A percentile compares a stretch with the other conserved stretches of the same genome.
phyloP scores from a whole-genome alignment of 2,797 vertebrate genomes.

The Manis javanica region DNA sequence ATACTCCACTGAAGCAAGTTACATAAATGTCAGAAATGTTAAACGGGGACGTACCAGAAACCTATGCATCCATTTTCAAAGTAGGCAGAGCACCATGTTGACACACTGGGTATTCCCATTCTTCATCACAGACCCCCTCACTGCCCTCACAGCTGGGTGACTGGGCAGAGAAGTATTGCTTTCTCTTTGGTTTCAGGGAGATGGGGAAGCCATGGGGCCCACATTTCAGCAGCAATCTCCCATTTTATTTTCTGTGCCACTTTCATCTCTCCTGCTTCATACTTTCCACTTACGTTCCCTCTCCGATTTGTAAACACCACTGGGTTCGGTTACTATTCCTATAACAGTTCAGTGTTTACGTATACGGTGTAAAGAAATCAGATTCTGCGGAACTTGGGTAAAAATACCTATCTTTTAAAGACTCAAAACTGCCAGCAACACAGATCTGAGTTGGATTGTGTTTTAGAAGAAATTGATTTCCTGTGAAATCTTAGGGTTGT shows the following conservation, averaged over 20 bases:
- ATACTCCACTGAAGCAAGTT: not conserved
- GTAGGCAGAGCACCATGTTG: not conserved
- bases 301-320: not conserved
- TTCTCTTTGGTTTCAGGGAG: not conserved
- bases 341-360: not conserved
- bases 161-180: fast-evolving
- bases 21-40: not conserved
- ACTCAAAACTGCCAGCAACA: not conserved
- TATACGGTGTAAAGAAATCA: not conserved
- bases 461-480: not conserved
- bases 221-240: not conserved
- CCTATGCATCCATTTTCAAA: not conserved
- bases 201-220: not conserved
- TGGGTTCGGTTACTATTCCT: not conserved
- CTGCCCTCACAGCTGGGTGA: not conserved
- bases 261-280: not conserved
- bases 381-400: not conserved
- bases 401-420: not conserved
- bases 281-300: not conserved
- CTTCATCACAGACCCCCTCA: fast-evolving
- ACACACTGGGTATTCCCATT: not conserved
- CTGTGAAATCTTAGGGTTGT: not conserved
- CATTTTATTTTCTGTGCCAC: not conserved
- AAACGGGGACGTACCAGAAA: not conserved
- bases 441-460: not conserved